Percentiles rank a stretch among this genome's conserved stretches.
Conservation (phyloP, 37 sponge, comb jelly and placozoan species). For the Dysidea cf. avara region DNA sequence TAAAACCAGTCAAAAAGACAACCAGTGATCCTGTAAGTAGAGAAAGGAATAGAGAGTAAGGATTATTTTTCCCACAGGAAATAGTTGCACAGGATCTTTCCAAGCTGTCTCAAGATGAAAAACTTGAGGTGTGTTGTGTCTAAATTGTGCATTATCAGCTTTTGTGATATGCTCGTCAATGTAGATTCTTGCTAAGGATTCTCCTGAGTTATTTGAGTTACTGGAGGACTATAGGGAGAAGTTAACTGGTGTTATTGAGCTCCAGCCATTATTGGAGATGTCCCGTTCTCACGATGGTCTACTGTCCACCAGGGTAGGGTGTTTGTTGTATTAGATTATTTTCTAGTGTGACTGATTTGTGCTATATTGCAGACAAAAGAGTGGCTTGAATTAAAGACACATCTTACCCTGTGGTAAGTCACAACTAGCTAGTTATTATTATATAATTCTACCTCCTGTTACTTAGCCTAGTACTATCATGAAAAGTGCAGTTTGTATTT, state of each 20-base stretch:
- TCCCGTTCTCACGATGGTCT: neutral
- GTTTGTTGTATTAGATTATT: neutral
- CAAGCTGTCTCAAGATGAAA: conserved; percentile 50
- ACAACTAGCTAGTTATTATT: neutral
- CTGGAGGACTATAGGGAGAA: conserved; percentile 58
- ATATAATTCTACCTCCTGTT: neutral
- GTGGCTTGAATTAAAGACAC: conserved; percentile 19
- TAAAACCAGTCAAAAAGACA: neutral
- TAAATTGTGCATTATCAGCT: neutral
- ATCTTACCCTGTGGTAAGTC: conserved; percentile 17
- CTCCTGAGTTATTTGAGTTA: conserved; percentile 74
- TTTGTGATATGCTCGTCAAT: neutral
- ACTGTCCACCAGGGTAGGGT: neutral
- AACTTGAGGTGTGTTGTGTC: conserved; percentile 13
- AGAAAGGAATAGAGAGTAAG: no score
- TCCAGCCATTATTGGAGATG: neutral
- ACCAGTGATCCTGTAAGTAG: no score
- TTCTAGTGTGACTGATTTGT: neutral
- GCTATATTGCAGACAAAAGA: conserved; percentile 1
- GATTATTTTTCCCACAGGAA: no score
- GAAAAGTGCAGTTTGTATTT: no score
- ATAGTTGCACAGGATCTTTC: conserved; percentile 33
- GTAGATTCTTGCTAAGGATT: conserved; percentile 43
- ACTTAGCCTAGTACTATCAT: no score
- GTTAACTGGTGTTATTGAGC: conserved; percentile 3